These are phyloP conservation scores for Papilio demoleus DNA, from an alignment of 2,888 invertebrate species.

Conservation along the genomic window DNA sequence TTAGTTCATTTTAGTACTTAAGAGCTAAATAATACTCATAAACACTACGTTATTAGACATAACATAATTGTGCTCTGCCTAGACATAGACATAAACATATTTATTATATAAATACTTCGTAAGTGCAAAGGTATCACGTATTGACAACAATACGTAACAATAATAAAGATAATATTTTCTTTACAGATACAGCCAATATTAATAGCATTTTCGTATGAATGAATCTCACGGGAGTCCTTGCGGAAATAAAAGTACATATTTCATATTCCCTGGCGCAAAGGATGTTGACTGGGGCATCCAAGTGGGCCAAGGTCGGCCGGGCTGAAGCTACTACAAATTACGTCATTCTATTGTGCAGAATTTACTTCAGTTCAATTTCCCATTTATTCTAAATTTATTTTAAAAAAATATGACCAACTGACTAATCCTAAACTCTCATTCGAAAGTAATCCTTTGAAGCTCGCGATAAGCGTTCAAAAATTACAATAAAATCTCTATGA, in stretches of 20 bases:
- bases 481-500: too few species aligned
- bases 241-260: slow-evolving; percentile 23
- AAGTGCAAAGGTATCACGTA: background rate
- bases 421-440: too few species aligned
- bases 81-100: too few species aligned
- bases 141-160: background rate
- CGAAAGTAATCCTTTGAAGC: too few species aligned
- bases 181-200: background rate
- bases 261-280: slow-evolving; percentile 13
- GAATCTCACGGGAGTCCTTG: slow-evolving; percentile 9
- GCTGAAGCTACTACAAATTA: slow-evolving; percentile 30
- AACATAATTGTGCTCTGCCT: too few species aligned
- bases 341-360: slow-evolving; percentile 18
- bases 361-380: background rate
- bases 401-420: too few species aligned
- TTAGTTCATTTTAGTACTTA: too few species aligned
- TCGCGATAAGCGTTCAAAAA: too few species aligned
- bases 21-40: too few species aligned
- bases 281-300: slow-evolving; percentile 35
- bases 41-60: background rate
- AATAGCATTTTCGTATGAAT: slow-evolving; percentile 1
- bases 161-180: slow-evolving; percentile 1
- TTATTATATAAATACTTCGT: too few species aligned
- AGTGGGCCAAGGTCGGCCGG: slow-evolving; percentile 43
- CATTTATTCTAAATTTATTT: background rate